Base-by-base conservation (phyloP, 2,113 vertebrate species). In the Ceuthmochares aereus region DNA sequence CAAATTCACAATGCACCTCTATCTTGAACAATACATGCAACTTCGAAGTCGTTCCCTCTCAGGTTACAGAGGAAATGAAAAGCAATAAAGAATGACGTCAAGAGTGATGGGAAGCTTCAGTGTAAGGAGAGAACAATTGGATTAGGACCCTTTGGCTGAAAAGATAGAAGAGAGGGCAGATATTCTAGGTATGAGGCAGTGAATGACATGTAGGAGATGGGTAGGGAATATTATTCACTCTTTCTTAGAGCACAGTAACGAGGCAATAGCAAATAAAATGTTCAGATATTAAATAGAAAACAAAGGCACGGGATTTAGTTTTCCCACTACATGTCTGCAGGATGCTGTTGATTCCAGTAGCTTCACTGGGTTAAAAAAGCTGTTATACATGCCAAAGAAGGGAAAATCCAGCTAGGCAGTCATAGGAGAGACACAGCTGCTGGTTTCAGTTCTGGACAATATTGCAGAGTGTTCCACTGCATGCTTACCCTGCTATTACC, bases 1-100 rank as follows among this genome's bases (percentile, higher is more conserved):
- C 79, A 93, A n/a, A 80, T 67, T 80, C 72, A 81, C 18, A 30
- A 9, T 27, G 89, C 95, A 95, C 94, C 96, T 95, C 95, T 73
- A 77, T 55, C 52, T 90, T 67, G 68, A 95, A 95, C 91, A 96
- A 93, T 92, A 49, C 0, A 1, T 74, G 51, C 45, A 80, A 34
- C 47, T 83, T 80, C 4, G 1, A 27, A 63, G 54, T 92, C 55
- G 20, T 29, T 95, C 45, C 64, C 25, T 77, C 70, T 90, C 0
- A 6, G 42, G 17, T 85, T 91, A 32, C 51, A 70, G 45, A 92
- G 94, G 92, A 96, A 95, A 93, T 59, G 43, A 85, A 90, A 93
- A 69, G 49, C 51, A 84, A 74, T 85, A 37, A 76, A 42, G 43
- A 64, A 68, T 60, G 78, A 76, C 54, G 96, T 55, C 43, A 70